Evolutionary conservation across 2,113 vertebrate species (phyloP).

Genomic region (Pomatorhinus ruficollis): DNA sequence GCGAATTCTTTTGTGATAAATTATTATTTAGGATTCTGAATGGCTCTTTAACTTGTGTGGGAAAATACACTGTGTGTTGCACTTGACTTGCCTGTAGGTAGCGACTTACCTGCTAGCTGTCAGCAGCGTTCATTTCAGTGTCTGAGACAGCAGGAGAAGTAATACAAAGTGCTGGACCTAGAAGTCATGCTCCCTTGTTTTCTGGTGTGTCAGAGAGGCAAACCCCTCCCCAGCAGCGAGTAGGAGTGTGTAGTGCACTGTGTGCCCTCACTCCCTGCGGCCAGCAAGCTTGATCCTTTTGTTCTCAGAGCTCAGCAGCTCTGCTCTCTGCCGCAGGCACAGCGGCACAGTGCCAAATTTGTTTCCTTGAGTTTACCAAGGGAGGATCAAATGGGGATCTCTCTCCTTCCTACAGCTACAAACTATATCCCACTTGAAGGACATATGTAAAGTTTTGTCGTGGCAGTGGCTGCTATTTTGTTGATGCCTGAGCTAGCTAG

Average conservation of each 20-base stretch:
- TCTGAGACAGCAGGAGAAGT: neutral
- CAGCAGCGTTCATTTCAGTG: neutral
- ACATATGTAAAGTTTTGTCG: neutral
- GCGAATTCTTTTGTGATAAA: conserved; percentile 64
- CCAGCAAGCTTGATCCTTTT: neutral
- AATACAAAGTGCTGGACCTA: neutral
- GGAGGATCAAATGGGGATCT: neutral
- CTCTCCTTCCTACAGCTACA: neutral
- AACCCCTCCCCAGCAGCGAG: neutral
- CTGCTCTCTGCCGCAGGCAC: neutral
- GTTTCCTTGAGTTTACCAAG: neutral
- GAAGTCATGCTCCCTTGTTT: neutral
- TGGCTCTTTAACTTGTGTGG: neutral
- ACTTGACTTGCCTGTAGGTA: neutral
- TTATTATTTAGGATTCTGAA: conserved; percentile 69
- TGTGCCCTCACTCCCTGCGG: neutral
- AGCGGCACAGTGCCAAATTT: neutral
- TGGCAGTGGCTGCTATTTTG: neutral
- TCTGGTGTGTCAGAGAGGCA: neutral
- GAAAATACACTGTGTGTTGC: conserved; percentile 14
- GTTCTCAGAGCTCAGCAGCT: neutral
- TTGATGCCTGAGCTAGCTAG: neutral
- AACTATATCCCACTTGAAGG: neutral
- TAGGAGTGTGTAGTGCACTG: neutral
- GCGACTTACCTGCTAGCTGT: neutral